Percentiles rank a stretch among this genome's conserved stretches.
Conservation (phyloP, 2,113 vertebrate genomes). For the Albula goreensis region DNA sequence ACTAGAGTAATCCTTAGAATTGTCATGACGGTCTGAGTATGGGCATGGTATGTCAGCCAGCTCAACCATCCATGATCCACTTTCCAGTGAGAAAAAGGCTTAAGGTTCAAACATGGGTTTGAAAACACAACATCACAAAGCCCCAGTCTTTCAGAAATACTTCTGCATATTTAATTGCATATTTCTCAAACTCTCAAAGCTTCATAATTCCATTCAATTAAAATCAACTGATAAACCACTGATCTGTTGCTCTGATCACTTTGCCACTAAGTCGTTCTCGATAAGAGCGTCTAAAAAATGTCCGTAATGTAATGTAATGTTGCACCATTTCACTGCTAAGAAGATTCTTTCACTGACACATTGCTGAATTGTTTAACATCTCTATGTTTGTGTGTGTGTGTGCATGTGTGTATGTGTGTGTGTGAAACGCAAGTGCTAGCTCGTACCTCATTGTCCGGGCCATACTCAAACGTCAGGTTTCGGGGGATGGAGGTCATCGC, state of each 20-base stretch:
- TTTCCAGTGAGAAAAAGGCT: background rate
- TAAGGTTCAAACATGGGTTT: background rate
- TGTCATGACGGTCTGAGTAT: background rate
- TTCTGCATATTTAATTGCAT: too few species aligned
- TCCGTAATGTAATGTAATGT: background rate
- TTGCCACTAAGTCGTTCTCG: too few species aligned
- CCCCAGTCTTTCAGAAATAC: too few species aligned
- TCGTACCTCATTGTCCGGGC: slow-evolving; percentile 62
- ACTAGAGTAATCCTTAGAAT: background rate
- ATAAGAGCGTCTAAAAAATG: too few species aligned
- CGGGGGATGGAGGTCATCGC: slow-evolving; percentile 71
- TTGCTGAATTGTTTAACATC: background rate
- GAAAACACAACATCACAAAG: background rate
- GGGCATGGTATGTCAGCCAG: background rate
- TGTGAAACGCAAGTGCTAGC: background rate
- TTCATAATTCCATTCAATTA: too few species aligned
- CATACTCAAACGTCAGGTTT: slow-evolving; percentile 68
- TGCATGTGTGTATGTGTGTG: background rate
- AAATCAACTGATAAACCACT: too few species aligned
- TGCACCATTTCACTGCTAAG: background rate
- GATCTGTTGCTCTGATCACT: too few species aligned
- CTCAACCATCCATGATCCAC: slow-evolving; percentile 13
- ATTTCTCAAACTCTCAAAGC: too few species aligned
- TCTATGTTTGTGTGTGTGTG: background rate
- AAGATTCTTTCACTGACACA: background rate